Percentiles rank a stretch among this genome's conserved stretches.
Conservation (phyloP, 2,888 invertebrate species). For the Nezara viridula region DNA sequence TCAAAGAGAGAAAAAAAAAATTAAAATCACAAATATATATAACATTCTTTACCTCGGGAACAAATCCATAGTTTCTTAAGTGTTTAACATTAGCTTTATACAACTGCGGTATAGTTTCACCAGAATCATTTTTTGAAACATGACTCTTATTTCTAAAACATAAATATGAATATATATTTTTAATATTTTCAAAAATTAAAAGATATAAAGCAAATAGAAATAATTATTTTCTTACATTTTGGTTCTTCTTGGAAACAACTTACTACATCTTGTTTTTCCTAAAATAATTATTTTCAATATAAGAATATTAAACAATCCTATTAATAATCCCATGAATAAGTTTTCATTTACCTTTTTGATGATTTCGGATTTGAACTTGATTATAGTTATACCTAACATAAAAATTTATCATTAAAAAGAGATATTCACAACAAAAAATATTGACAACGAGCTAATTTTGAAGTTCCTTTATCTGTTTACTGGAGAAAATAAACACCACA, state of each 20-base stretch:
- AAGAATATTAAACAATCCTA: background rate
- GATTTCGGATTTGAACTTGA: conserved; percentile 9
- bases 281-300: background rate
- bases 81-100: conserved; percentile 60
- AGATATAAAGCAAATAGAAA: background rate
- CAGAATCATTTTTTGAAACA: conserved; percentile 57
- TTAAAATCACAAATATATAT: background rate
- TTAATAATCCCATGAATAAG: background rate
- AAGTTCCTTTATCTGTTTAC: background rate
- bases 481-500: background rate
- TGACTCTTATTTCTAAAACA: conserved; percentile 3
- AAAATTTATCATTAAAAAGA: background rate
- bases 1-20: too few species aligned
- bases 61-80: background rate
- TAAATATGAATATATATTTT: background rate
- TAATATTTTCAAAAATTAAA: background rate
- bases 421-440: background rate
- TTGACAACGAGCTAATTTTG: background rate
- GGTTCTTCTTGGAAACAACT: conserved; percentile 9
- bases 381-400: conserved; percentile 54
- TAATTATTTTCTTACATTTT: conserved; percentile 1
- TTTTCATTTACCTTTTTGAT: conserved; percentile 14
- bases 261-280: background rate
- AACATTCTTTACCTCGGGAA: background rate
- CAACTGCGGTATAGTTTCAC: conserved; percentile 62